Conservation (phyloP, 2,888 invertebrate species). For the Sminthurinus aureus region DNA sequence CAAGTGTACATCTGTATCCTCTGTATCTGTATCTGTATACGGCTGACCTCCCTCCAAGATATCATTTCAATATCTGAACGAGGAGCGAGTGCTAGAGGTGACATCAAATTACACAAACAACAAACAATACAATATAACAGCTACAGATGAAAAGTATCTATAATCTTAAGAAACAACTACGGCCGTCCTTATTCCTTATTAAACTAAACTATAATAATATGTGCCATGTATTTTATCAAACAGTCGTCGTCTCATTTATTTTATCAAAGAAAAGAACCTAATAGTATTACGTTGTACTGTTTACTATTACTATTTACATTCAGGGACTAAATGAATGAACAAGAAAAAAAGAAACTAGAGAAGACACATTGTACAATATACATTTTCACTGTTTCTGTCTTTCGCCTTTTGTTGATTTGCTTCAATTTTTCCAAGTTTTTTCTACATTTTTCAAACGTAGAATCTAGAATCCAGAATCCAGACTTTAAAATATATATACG, state of each 20-base stretch:
- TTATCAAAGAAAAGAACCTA: too few relatives aligned
- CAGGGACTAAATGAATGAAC: not conserved
- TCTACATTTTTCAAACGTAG: not conserved
- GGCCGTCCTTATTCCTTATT: too few relatives aligned
- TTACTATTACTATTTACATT: not conserved
- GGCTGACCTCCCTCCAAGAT: not conserved
- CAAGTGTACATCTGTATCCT: not conserved
- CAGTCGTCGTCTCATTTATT: too few relatives aligned
- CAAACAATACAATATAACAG: not conserved
- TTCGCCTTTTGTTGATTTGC: not conserved
- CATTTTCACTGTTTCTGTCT: slow-evolving; percentile 5
- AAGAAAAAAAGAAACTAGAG: slow-evolving; percentile 33
- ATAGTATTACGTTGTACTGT: too few relatives aligned
- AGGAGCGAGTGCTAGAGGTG: not conserved
- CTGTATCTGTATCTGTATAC: not conserved
- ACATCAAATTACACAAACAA: not conserved
- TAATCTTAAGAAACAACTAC: too few relatives aligned
- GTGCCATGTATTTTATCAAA: too few relatives aligned
- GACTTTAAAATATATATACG: too few relatives aligned
- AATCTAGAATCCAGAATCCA: too few relatives aligned
- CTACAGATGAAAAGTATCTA: too few relatives aligned
- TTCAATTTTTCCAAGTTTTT: slow-evolving; percentile 5
- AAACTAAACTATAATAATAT: too few relatives aligned
- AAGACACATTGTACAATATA: slow-evolving; percentile 20
- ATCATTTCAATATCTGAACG: not conserved